Percentiles rank a stretch among this genome's conserved stretches.
phyloP scores from a whole-genome alignment of 2,888 invertebrate species.

The Meta bourneti region DNA sequence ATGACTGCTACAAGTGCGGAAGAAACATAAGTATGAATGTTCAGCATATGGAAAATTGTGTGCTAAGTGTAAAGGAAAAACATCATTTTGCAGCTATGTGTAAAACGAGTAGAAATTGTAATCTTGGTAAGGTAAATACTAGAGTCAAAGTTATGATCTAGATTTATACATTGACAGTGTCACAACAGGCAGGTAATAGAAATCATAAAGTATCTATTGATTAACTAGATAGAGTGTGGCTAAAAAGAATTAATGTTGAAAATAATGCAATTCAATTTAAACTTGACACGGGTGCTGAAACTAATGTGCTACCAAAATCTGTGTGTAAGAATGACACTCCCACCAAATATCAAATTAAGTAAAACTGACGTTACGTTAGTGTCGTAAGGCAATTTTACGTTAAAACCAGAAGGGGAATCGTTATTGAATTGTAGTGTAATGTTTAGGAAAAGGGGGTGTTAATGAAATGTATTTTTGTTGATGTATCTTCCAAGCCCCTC shows the following conservation, averaged over 20 bases:
- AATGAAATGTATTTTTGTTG: slow-evolving; percentile 7
- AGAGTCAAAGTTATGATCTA: too few species aligned
- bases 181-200: too few species aligned
- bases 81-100: too few species aligned
- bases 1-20: too few species aligned
- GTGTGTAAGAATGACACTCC: not conserved
- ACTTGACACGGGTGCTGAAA: slow-evolving; percentile 26
- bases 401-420: not conserved
- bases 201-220: too few species aligned
- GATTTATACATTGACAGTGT: too few species aligned
- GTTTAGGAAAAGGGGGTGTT: not conserved
- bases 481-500: slow-evolving; percentile 21
- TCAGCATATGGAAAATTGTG: too few species aligned
- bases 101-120: too few species aligned
- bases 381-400: slow-evolving; percentile 30
- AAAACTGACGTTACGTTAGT: slow-evolving; percentile 31
- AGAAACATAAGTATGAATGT: too few species aligned
- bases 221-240: not conserved
- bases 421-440: slow-evolving; percentile 5
- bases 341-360: not conserved
- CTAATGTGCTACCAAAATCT: slow-evolving; percentile 12
- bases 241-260: not conserved
- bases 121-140: too few species aligned
- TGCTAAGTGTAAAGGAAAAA: too few species aligned
- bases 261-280: too few species aligned